Percentiles rank a stretch among this genome's conserved stretches.
These are phyloP conservation scores for Dryomyza anilis DNA, from an alignment of 2,888 invertebrate species.

Conservation along the genomic window DNA sequence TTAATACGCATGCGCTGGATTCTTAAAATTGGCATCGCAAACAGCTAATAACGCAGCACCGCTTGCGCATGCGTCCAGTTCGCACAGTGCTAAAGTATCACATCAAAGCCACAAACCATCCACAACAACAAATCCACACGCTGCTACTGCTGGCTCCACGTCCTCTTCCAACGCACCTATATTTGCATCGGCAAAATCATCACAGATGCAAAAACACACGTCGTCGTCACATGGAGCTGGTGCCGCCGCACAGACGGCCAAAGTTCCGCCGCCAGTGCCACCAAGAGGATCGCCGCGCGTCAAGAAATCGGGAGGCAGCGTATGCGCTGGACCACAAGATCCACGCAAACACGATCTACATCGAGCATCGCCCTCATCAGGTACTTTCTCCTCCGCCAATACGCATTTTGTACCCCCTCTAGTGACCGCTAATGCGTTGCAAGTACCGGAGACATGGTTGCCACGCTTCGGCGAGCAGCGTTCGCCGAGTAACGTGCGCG, in stretches of 20 bases:
- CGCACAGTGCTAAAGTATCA: constrained; percentile 15
- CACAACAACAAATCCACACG: constrained; percentile 55
- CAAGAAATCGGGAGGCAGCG: constrained; percentile 43
- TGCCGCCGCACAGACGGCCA: constrained; percentile 73
- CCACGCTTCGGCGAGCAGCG: constrained; percentile 58
- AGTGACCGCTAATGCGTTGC: constrained; percentile 36
- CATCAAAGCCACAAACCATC: constrained; percentile 47
- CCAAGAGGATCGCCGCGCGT: constrained; percentile 79
- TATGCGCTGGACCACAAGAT: constrained; percentile 38
- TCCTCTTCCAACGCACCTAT: constrained; percentile 64
- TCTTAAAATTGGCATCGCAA: constrained; percentile 61
- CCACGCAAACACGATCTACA: constrained; percentile 22
- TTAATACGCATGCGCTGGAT: constrained; percentile 32
- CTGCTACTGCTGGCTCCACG: constrained; percentile 68
- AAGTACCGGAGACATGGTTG: constrained; percentile 43
- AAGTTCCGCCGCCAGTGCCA: constrained; percentile 87
- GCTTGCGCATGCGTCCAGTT: constrained; percentile 50
- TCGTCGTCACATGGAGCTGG: too few relatives aligned
- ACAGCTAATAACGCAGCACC: constrained; percentile 64
- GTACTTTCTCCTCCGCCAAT: constrained; percentile 42
- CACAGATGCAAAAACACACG: constrained; percentile 42
- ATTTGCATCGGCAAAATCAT: neutral
- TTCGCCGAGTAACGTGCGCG: constrained; percentile 59
- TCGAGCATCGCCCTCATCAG: constrained; percentile 46
- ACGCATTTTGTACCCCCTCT: too few relatives aligned